Base-by-base conservation (phyloP, 2,888 invertebrate genomes). In the Agonopterix alstromeriana region DNA sequence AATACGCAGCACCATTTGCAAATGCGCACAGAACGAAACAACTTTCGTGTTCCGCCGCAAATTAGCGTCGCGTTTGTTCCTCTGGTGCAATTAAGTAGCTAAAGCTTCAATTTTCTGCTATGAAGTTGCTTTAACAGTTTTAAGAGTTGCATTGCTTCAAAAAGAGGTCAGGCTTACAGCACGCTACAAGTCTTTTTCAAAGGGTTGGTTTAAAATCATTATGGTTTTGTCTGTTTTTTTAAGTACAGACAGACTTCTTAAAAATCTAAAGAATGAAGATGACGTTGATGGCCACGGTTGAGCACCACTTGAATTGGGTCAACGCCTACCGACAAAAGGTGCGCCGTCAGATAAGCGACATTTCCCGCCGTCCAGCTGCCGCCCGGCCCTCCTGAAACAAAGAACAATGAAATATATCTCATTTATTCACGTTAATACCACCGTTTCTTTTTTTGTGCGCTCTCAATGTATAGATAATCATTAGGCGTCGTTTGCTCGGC, bases 251-350 rank as follows among this genome's bases (percentile, higher is more conserved):
- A 42, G 11, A 10, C 38, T 38, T 10, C n/a, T n/a, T 38, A n/a
- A 50, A 50, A 52, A 11, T 42, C 11, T 42, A 8, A 11, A 8
- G 11, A 70, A 70, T 70, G 70, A 71, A 78, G 78, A 76, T 67
- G 71, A 70, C 73, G 76, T 75, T 70, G 74, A 74, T 70, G 67
- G 70, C 70, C 61, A 63, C 70, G 70, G 73, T 70, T 68, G 74
- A 81, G 78, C 67, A 74, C 66, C 77, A 76, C 77, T 77, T 72
- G 76, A 87, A 86, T 73, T 86, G 74, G 88, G 87, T 86, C 87
- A 86, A 80, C 81, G 82, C 82, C 80, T 79, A 73, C 77, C 70
- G 72, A 82, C 83, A 83, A 87, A 85, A 87, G 87, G 88, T 86
- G 86, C 74, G 83, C 78, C 80, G 77, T 75, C 77, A 79, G 82